A percentile compares a stretch with the other conserved stretches of the same genome.
These are phyloP conservation scores for Gastracanthus pulcherrimus DNA, from an alignment of 2,888 invertebrate species.

Conservation along the genomic window DNA sequence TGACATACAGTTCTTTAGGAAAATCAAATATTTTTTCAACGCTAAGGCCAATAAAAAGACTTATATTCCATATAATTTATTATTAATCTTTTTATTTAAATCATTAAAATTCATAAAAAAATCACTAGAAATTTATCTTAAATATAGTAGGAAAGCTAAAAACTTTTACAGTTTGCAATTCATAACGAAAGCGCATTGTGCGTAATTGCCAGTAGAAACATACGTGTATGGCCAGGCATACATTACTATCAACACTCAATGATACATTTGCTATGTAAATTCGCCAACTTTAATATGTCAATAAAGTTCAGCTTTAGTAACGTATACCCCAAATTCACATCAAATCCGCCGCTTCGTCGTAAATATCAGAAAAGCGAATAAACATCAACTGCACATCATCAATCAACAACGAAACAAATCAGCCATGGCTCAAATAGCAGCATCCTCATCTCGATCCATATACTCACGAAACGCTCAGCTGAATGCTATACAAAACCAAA, in stretches of 20 bases:
- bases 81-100: background rate
- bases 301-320: background rate
- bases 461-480: background rate
- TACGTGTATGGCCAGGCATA: background rate
- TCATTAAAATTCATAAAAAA: no score
- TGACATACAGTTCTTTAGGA: no score
- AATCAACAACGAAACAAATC: no score
- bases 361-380: no score
- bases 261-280: background rate
- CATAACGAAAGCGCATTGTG: no score
- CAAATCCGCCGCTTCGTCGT: no score
- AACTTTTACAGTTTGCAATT: no score
- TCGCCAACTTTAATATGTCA: background rate
- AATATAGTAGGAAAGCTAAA: no score
- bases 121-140: no score
- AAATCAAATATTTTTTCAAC: background rate
- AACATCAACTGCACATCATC: no score
- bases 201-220: background rate
- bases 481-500: background rate
- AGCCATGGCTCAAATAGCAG: background rate
- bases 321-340: no score
- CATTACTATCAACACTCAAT: background rate
- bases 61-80: background rate
- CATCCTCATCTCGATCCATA: background rate
- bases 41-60: background rate